phyloP scores from a whole-genome alignment of 2,797 vertebrate genomes.

The Spea hammondii region DNA sequence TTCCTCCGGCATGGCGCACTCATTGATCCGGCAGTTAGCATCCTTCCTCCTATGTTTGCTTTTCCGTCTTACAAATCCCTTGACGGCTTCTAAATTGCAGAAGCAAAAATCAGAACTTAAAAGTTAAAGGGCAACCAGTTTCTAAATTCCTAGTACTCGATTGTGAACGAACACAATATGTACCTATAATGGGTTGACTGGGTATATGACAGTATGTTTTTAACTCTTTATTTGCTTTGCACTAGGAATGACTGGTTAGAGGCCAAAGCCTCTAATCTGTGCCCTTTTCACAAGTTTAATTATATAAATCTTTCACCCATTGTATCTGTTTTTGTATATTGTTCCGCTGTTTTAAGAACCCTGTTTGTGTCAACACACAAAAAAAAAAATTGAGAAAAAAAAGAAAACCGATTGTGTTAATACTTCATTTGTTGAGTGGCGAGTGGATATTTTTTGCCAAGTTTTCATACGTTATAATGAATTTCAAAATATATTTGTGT shows the following conservation, averaged over 20 bases:
- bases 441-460: not conserved
- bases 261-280: constrained; percentile 59
- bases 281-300: constrained; percentile 55
- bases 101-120: not conserved
- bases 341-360: constrained; percentile 62
- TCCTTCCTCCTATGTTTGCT: no score
- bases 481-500: not conserved
- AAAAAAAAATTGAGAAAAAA: constrained; percentile 36
- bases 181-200: not conserved
- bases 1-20: not conserved
- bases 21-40: not conserved
- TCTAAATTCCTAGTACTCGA: not conserved
- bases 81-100: not conserved
- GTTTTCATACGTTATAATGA: not conserved
- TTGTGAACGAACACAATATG: not conserved
- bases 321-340: constrained; percentile 60
- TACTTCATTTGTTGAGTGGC: constrained; percentile 48
- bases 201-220: not conserved
- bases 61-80: no score
- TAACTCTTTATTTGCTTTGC: not conserved
- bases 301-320: constrained; percentile 51
- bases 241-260: not conserved
- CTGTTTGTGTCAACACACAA: constrained; percentile 64
- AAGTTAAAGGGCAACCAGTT: not conserved
- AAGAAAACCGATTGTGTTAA: constrained; percentile 60